Evolutionary conservation across 2,797 vertebrate genomes (phyloP).

Genomic region (Lagorchestes hirsutus): DNA sequence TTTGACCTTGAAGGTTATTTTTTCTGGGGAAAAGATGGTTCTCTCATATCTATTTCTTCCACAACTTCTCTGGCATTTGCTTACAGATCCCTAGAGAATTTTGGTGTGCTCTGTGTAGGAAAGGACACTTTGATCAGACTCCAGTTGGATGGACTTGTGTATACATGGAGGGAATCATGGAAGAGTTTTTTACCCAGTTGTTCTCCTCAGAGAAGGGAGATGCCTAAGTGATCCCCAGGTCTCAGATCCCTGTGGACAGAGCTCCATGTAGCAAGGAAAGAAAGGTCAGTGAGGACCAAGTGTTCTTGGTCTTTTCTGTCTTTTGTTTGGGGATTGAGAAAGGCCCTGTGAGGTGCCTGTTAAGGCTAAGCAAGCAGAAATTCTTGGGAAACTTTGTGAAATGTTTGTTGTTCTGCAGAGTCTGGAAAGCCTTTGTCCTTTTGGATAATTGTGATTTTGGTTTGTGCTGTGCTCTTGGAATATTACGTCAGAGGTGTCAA

Average conservation of each 20-base stretch:
- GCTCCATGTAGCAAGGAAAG: background rate
- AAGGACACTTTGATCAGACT: background rate
- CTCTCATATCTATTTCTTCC: background rate
- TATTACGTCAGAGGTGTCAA: background rate
- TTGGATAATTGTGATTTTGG: background rate
- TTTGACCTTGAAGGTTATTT: background rate
- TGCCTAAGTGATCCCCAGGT: background rate
- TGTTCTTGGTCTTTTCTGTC: background rate
- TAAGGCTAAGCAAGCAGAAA: background rate
- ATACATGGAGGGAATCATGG: background rate
- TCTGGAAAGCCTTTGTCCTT: background rate
- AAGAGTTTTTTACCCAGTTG: background rate
- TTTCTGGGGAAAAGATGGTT: background rate
- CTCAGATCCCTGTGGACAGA: background rate
- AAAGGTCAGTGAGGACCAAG: background rate
- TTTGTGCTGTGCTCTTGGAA: no score
- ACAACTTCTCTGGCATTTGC: background rate
- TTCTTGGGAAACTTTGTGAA: background rate
- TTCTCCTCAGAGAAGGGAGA: background rate
- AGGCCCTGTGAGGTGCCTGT: accelerated
- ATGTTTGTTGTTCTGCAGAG: background rate
- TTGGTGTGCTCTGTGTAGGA: background rate
- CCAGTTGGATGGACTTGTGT: background rate
- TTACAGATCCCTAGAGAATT: background rate
- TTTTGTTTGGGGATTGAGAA: background rate